A percentile compares a stretch with the other conserved stretches of the same genome.
Conservation (phyloP, 2,113 vertebrate genomes). For the Saguinus imperator region DNA sequence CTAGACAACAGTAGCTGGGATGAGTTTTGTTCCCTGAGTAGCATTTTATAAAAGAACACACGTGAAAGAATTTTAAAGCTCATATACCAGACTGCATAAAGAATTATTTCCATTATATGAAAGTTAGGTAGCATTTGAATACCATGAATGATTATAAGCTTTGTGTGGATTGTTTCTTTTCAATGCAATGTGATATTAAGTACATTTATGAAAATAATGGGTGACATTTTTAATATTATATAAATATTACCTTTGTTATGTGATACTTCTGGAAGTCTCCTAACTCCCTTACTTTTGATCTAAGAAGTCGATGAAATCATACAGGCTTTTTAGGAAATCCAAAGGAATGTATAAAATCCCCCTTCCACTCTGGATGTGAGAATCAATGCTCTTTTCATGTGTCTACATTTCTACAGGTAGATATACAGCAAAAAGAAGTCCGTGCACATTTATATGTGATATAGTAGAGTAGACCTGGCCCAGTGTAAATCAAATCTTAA, state of each 20-base stretch:
- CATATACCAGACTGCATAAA: background rate
- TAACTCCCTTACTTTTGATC: background rate
- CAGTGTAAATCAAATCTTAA: background rate
- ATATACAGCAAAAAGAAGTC: background rate
- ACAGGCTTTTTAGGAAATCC: background rate
- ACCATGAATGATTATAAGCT: background rate
- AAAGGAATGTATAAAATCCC: background rate
- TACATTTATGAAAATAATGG: slow-evolving; percentile 29
- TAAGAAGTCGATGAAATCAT: slow-evolving; percentile 30
- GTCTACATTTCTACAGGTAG: background rate
- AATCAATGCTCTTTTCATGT: background rate
- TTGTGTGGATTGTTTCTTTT: background rate
- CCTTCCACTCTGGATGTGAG: background rate
- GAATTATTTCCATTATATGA: slow-evolving; percentile 33
- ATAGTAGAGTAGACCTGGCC: background rate
- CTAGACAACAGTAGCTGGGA: background rate
- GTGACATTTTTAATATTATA: background rate
- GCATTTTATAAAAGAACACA: slow-evolving; percentile 45
- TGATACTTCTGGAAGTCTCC: background rate
- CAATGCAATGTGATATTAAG: slow-evolving; percentile 10
- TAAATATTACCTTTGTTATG: background rate
- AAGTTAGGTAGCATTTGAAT: background rate
- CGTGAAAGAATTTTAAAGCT: slow-evolving; percentile 29
- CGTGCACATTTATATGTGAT: background rate
- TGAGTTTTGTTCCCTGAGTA: background rate